phyloP scores from a whole-genome alignment of 2,797 vertebrate species.

The Ataeniobius toweri region DNA sequence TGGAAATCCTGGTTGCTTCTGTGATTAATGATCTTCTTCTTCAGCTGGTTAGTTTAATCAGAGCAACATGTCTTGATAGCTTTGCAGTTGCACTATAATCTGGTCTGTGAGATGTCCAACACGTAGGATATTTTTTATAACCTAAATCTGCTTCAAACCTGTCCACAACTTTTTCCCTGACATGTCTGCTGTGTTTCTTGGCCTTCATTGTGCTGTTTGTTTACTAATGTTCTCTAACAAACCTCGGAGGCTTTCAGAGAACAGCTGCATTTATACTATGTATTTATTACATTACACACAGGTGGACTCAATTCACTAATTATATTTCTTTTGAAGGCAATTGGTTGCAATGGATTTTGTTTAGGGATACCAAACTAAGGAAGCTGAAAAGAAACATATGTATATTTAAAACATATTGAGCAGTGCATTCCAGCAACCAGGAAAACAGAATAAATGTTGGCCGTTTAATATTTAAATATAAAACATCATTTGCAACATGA shows the following conservation, averaged over 20 bases:
- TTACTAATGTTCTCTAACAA: background rate
- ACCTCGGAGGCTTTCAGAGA: background rate
- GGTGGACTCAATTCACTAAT: background rate
- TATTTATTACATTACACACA: background rate
- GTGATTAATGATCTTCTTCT: too few species aligned
- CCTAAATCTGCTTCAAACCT: background rate
- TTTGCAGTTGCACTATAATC: too few species aligned
- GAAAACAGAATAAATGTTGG: background rate
- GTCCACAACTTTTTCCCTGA: background rate
- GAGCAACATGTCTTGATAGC: too few species aligned
- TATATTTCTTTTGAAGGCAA: too few species aligned
- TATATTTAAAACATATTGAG: background rate
- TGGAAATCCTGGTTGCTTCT: too few species aligned
- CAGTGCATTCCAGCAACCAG: background rate
- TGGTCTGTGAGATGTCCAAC: too few species aligned
- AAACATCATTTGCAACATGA: background rate
- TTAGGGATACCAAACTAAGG: background rate
- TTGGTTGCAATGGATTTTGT: background rate
- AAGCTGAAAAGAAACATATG: background rate
- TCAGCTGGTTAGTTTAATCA: too few species aligned
- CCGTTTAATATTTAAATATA: background rate
- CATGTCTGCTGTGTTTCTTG: background rate
- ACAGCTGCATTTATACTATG: background rate
- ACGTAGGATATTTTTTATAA: background rate
- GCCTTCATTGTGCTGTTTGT: background rate